Conservation (phyloP, 2,888 invertebrate genomes). For the Lithophane ornitopus region DNA sequence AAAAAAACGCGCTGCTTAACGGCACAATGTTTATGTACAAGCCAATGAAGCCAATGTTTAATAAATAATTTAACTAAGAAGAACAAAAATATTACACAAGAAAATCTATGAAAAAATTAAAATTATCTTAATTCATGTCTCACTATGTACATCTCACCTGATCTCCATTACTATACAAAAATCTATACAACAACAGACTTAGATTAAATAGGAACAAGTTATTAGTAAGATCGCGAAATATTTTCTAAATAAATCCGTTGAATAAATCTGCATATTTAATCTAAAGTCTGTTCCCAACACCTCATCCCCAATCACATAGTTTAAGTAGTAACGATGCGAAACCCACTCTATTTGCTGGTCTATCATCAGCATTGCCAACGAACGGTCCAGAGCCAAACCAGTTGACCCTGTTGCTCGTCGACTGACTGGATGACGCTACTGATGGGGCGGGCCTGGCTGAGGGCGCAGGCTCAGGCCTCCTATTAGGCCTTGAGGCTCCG, state of each 20-base stretch:
- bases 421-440: slow-evolving; percentile 70
- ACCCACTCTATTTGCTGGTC: slow-evolving; percentile 88
- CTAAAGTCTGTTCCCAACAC: slow-evolving; percentile 83
- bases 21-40: slow-evolving; percentile 80
- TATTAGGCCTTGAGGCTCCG: slow-evolving; percentile 72
- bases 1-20: slow-evolving; percentile 73
- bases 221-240: slow-evolving; percentile 58
- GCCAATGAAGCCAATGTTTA: slow-evolving; percentile 79
- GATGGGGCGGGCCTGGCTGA: slow-evolving; percentile 76
- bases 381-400: slow-evolving; percentile 89
- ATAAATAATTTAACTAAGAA: slow-evolving; percentile 80
- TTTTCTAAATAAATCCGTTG: slow-evolving; percentile 36
- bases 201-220: slow-evolving; percentile 85
- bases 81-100: slow-evolving; percentile 66
- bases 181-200: slow-evolving; percentile 78
- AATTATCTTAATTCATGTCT: slow-evolving; percentile 66
- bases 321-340: slow-evolving; percentile 87
- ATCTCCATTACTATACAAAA: slow-evolving; percentile 70
- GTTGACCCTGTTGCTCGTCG: slow-evolving; percentile 81
- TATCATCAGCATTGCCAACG: slow-evolving; percentile 87
- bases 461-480: slow-evolving; percentile 76
- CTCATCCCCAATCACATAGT: slow-evolving; percentile 87
- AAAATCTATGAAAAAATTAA: slow-evolving; percentile 67
- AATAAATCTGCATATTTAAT: slow-evolving; percentile 79
- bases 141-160: slow-evolving; percentile 76